Base-by-base conservation (phyloP, 2,113 vertebrate genomes). In the Piaya cayana region DNA sequence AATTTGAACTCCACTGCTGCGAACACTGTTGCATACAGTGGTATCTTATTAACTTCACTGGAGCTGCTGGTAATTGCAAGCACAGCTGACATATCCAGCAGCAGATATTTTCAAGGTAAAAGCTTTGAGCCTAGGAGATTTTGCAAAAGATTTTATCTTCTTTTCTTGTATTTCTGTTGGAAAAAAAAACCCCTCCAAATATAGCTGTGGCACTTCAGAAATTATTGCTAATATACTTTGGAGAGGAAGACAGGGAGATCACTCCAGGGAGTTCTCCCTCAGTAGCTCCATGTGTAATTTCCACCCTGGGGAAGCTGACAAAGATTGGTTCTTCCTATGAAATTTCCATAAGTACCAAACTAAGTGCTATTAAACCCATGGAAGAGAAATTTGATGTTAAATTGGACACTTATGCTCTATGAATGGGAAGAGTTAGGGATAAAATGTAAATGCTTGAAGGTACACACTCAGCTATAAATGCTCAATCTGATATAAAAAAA, bases 311-410 rank as follows among this genome's bases (percentile, higher is more conserved):
- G 95, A 97, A 91, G 70, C 65, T 92, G 90, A 86, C 76, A 93
- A 75, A 95, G 88, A 90, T 91, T 96, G 90, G 82, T 91, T 95
- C 90, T 95, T 89, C 68, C 83, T 82, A 27, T 88, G 95, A 96
- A 95, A 96, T 97, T 96, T 97, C 92, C 82, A 17, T 96, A 97
- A 97, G 91, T 95, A 93, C 49, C 68, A 85, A 89, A 92, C 78
- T 93, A 95, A 96, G 90, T 93, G 95, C 90, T 97, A 95, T 97
- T 96, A 97, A 95, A 93, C 59, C 26, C 75, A 91, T 77, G 75
- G 92, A 95, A 95, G 82, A 91, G 88, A 95, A 96, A 95, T 95
- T 96, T 92, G 74, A 95, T 83, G 88, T 89, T 92, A 93, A 97
- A 97, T 97, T 88, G 92, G 68, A 92, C 82, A 88, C 87, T 96